These are phyloP conservation scores for Tetramorium parvispinum DNA, from an alignment of 1,140 invertebrate genomes.

Conservation along the genomic window DNA sequence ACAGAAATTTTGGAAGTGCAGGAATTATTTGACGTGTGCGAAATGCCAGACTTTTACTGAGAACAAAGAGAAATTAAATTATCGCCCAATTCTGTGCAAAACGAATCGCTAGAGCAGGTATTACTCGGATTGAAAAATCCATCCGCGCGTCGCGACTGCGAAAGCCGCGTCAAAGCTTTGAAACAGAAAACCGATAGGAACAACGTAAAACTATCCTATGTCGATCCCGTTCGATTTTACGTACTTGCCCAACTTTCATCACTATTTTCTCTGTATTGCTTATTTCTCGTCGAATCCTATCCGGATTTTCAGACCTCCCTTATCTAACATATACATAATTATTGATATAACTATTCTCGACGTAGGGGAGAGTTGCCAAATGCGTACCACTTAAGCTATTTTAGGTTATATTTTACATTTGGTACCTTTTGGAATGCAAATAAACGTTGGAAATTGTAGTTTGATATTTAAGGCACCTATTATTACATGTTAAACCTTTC, in stretches of 20 bases:
- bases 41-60: not conserved
- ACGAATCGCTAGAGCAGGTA: constrained; percentile 25
- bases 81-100: constrained; percentile 3
- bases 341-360: not conserved
- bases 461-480: too few relatives aligned
- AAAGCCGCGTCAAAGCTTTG: constrained; percentile 55
- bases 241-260: constrained; percentile 39
- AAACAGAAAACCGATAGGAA: constrained; percentile 56
- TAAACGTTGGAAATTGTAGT: too few relatives aligned
- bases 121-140: constrained; percentile 46
- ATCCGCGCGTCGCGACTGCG: not conserved
- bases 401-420: too few relatives aligned
- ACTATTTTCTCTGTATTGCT: constrained; percentile 20
- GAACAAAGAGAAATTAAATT: constrained; percentile 42
- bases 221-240: constrained; percentile 42
- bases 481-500: too few relatives aligned
- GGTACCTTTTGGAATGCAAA: too few relatives aligned
- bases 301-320: constrained; percentile 27
- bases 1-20: not conserved
- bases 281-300: constrained; percentile 25
- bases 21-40: constrained; percentile 11
- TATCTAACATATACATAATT: not conserved
- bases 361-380: too few relatives aligned
- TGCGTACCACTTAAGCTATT: too few relatives aligned
- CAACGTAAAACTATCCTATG: constrained; percentile 49